phyloP scores from a whole-genome alignment of 2,113 vertebrate species.

The Daubentonia madagascariensis region DNA sequence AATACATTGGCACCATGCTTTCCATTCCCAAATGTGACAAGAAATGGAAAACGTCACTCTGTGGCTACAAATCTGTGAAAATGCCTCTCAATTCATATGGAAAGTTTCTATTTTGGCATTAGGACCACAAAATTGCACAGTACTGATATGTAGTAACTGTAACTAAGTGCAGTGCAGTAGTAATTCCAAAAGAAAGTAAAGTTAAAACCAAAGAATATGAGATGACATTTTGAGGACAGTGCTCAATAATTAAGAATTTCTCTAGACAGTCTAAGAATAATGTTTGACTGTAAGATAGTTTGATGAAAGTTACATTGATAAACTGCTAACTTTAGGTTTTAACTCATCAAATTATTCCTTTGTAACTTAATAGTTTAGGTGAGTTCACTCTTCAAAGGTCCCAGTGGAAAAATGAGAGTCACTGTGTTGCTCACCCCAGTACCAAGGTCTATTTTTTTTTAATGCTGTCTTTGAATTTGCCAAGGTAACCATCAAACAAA shows the following conservation, averaged over 20 bases:
- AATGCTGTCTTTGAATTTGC: conserved; percentile 40
- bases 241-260: background rate
- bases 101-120: background rate
- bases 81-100: background rate
- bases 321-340: conserved; percentile 15
- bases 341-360: conserved; percentile 22
- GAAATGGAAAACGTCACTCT: background rate
- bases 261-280: background rate
- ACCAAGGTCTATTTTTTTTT: background rate
- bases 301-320: background rate
- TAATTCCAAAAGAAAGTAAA: background rate
- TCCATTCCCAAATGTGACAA: conserved; percentile 21
- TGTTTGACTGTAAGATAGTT: background rate
- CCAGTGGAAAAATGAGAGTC: background rate
- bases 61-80: conserved; percentile 7
- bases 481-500: conserved; percentile 35
- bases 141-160: background rate
- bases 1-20: background rate
- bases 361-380: background rate
- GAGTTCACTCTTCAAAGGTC: conserved; percentile 4
- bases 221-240: background rate
- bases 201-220: background rate
- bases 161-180: background rate
- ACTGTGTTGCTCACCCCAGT: background rate
- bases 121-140: background rate